Base-by-base conservation (phyloP, 2,888 invertebrate genomes). In the Yponomeuta evonymella region DNA sequence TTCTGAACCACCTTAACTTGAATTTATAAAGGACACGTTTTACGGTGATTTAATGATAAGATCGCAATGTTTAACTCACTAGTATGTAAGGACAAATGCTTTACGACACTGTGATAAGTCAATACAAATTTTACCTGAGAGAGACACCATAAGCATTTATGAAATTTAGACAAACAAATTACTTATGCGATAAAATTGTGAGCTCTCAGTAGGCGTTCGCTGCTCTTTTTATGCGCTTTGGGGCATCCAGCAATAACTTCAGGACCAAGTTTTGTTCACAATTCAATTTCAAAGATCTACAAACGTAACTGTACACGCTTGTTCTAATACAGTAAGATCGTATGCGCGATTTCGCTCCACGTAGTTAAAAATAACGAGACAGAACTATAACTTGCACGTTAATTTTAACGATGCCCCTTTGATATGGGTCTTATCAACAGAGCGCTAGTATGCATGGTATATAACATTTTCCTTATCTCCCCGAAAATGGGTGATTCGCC, bases 31-130 rank as follows among this genome's bases (percentile, higher is more conserved):
- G 51, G 15, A 86, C 83, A 83, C 88, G 87, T 90, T 88, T 86
- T 85, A 85, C 84, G 89, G 89, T 89, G 90, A 88, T 87, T 85
- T 90, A 88, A 85, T 86, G 79, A 85, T 90, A 90, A 90, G 87
- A 90, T 86, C 88, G 84, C 86, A 86, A 86, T 83, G 83, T 85
- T 83, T 85, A 87, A 91, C 88, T 91, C 91, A 88, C 86, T 91
- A 92, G 91, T 86, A 88, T 90, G 85, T 92, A 91, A 91, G 91
- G 87, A 91, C 48, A 87, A 90, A 91, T 90, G 90, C 90, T 89
- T 90, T 90, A 89, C 83, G 86, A 84, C 89, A 87, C 90, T 91
- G 91, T 91, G 92, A 91, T 91, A 90, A 8, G 87, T 86, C 87
- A 85, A 87, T 36, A 67, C 67, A 67, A 67, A 67, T 85, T 87